phyloP scores from a whole-genome alignment of 1,140 invertebrate genomes.

The Trichomalopsis sarcophagae region DNA sequence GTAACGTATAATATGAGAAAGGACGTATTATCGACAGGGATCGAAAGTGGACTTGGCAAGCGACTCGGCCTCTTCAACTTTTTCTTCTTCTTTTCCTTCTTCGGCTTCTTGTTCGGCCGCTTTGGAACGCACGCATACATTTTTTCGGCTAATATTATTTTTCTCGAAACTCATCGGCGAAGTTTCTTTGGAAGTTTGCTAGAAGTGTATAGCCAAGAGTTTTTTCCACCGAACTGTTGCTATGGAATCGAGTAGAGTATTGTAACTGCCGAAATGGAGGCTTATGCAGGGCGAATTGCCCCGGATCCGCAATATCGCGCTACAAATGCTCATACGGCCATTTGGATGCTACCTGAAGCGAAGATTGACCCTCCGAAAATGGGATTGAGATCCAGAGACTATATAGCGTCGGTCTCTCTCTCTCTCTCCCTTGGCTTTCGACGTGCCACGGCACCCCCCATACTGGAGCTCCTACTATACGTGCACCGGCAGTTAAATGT shows the following conservation, averaged over 20 bases:
- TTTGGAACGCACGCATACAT: too few species aligned
- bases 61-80: conserved; percentile 43
- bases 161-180: too few species aligned
- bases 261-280: conserved; percentile 1
- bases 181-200: too few species aligned
- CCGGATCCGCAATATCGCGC: conserved; percentile 39
- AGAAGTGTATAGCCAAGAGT: background rate
- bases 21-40: conserved; percentile 24
- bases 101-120: background rate
- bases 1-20: background rate
- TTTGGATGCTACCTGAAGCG: conserved; percentile 45
- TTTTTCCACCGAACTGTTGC: conserved; percentile 12
- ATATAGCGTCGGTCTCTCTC: background rate
- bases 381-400: conserved; percentile 43
- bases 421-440: conserved; percentile 40
- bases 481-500: conserved; percentile 72
- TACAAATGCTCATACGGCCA: conserved; percentile 52
- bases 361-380: conserved; percentile 53
- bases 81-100: conserved; percentile 33
- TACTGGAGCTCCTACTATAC: conserved; percentile 68
- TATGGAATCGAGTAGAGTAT: background rate
- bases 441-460: conserved; percentile 62
- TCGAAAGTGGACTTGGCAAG: conserved; percentile 69
- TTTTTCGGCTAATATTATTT: too few species aligned
- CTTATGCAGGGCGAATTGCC: conserved; percentile 33